Conservation (phyloP, 2,797 vertebrate species). For the Muscicapa striata region DNA sequence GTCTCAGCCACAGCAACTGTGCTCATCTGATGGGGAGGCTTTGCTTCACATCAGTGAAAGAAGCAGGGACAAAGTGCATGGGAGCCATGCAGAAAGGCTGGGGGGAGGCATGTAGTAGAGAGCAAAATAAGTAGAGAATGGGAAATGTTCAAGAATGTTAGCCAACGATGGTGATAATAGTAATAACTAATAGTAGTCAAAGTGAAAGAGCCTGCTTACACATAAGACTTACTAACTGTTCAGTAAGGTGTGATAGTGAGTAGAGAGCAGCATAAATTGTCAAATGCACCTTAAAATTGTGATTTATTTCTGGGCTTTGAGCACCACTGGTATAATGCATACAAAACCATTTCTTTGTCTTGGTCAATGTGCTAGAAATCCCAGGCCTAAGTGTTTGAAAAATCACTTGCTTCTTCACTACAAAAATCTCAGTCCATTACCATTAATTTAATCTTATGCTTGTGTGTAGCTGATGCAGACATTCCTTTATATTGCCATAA, state of each 20-base stretch:
- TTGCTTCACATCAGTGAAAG: background rate
- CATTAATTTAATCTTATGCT: background rate
- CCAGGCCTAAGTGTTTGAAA: background rate
- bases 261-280: background rate
- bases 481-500: background rate
- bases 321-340: background rate
- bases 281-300: background rate
- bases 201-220: background rate
- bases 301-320: background rate
- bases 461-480: background rate
- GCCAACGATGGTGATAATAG: too few species aligned
- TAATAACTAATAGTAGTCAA: background rate
- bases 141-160: background rate
- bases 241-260: background rate
- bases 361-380: background rate
- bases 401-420: background rate
- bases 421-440: background rate
- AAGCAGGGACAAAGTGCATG: background rate
- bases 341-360: background rate
- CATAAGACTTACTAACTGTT: background rate
- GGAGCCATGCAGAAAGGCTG: background rate
- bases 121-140: background rate
- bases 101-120: background rate
- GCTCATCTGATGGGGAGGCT: background rate
- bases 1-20: background rate